A percentile compares a stretch with the other conserved stretches of the same genome.
Conservation (phyloP, 2,113 vertebrate genomes). For the Mus pahari region DNA sequence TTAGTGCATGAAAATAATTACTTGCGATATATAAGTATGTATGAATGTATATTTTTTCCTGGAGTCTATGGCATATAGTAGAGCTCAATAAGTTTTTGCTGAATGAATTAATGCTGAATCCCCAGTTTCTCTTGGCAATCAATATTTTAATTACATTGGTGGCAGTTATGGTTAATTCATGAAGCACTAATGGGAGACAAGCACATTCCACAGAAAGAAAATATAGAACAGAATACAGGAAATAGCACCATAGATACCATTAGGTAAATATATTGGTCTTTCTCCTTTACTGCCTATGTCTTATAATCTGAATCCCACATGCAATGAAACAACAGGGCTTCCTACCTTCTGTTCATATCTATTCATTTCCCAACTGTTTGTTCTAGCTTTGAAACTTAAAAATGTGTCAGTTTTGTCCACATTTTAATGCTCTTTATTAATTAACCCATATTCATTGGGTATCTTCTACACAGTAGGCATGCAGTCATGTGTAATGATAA, state of each 20-base stretch:
- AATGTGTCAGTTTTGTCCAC: background rate
- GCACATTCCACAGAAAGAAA: slow-evolving; percentile 64
- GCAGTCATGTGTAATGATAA: background rate
- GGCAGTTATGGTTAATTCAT: slow-evolving; percentile 79
- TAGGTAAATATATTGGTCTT: slow-evolving; percentile 68
- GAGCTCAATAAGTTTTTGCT: slow-evolving; percentile 64
- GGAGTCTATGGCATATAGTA: slow-evolving; percentile 37
- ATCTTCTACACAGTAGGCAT: background rate
- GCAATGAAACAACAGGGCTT: slow-evolving; percentile 58
- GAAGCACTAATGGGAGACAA: slow-evolving; percentile 74
- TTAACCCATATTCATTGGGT: background rate
- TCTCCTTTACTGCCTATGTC: background rate
- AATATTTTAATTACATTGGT: slow-evolving; percentile 82
- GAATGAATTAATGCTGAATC: slow-evolving; percentile 77
- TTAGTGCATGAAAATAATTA: slow-evolving; percentile 59
- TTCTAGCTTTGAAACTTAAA: background rate
- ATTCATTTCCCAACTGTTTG: background rate
- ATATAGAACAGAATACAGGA: slow-evolving; percentile 64
- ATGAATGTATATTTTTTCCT: slow-evolving; percentile 65
- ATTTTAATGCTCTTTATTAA: background rate
- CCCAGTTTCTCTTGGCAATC: slow-evolving; percentile 74
- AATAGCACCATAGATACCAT: slow-evolving; percentile 46
- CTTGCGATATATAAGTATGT: slow-evolving; percentile 54
- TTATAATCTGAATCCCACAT: slow-evolving; percentile 49
- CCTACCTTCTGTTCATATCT: background rate